Percentiles rank a stretch among this genome's conserved stretches.
phyloP scores from a whole-genome alignment of 2,797 vertebrate species.

The Bradypodion ventrale region DNA sequence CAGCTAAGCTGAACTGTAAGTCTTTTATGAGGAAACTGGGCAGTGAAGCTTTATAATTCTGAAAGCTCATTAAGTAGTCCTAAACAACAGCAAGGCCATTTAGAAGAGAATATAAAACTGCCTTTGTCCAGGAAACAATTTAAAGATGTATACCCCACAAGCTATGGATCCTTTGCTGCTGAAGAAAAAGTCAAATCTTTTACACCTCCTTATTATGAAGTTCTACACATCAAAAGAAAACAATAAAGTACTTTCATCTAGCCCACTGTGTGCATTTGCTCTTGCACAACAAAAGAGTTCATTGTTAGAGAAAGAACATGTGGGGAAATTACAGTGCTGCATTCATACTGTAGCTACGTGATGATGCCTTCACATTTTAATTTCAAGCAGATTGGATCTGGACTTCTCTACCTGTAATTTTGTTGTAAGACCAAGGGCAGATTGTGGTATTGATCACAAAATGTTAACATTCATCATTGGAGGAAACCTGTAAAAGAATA shows the following conservation, averaged over 20 bases:
- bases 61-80: background rate
- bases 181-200: background rate
- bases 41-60: constrained; percentile 17
- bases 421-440: too few species aligned
- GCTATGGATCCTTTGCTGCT: constrained; percentile 14
- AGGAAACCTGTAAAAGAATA: too few species aligned
- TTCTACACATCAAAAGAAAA: background rate
- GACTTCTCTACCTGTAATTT: too few species aligned
- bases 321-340: background rate
- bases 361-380: background rate
- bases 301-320: background rate
- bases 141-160: background rate
- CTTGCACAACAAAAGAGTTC: background rate
- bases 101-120: constrained; percentile 21
- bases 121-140: background rate
- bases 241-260: background rate
- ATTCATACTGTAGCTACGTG: background rate
- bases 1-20: background rate
- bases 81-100: background rate
- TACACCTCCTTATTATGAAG: background rate
- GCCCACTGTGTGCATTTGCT: background rate
- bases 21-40: constrained; percentile 2
- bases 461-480: too few species aligned
- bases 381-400: too few species aligned
- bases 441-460: too few species aligned